Conservation (phyloP, 2,888 invertebrate genomes). For the Ellobium chinense region DNA sequence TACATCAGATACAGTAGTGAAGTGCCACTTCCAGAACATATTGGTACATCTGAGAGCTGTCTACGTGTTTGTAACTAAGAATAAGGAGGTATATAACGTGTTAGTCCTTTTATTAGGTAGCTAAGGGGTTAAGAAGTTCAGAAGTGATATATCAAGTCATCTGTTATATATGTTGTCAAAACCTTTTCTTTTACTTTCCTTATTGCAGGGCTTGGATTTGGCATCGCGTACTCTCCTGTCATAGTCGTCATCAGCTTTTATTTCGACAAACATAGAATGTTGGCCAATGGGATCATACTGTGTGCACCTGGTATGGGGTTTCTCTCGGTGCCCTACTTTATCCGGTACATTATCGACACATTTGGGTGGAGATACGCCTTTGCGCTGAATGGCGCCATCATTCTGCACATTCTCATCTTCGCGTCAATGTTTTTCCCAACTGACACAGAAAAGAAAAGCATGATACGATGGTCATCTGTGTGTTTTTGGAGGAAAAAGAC, state of each 20-base stretch:
- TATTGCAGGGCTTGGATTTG: slow-evolving; percentile 48
- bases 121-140: too few species aligned
- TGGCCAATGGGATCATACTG: slow-evolving; percentile 48
- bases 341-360: slow-evolving; percentile 43
- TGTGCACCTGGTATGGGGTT: slow-evolving; percentile 44
- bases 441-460: slow-evolving; percentile 7
- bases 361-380: slow-evolving; percentile 47
- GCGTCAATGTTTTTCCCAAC: slow-evolving; percentile 41
- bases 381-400: slow-evolving; percentile 29
- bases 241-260: slow-evolving; percentile 46
- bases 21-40: too few species aligned
- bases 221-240: slow-evolving; percentile 47
- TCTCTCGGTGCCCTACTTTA: slow-evolving; percentile 41
- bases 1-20: too few species aligned
- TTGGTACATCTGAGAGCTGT: too few species aligned
- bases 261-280: slow-evolving; percentile 41
- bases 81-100: too few species aligned
- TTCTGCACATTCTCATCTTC: slow-evolving; percentile 40
- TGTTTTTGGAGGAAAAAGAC: neutral
- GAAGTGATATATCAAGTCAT: too few species aligned
- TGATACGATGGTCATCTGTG: neutral
- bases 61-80: too few species aligned
- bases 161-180: neutral
- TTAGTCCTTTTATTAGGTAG: too few species aligned
- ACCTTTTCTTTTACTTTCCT: neutral